Base-by-base conservation (phyloP, 53 echinoderm and acorn worm species). In the Crossaster papposus region DNA sequence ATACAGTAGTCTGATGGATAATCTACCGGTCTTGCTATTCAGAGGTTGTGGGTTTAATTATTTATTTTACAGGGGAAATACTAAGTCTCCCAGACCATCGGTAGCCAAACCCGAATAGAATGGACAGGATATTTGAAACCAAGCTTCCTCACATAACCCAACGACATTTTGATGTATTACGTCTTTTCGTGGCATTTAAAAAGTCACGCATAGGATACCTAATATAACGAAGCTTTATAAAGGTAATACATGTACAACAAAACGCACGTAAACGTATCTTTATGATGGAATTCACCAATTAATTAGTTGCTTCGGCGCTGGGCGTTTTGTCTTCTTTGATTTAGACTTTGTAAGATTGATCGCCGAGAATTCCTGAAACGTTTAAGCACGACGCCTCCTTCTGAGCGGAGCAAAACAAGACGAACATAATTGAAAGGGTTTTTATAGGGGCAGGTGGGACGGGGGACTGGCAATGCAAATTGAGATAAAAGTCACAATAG, bases 281-380 rank as follows among this genome's bases (percentile, higher is more conserved):
- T 34, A 18, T 74, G 82, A 82, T 38, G 82, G 82, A 82, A 82
- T 82, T 30, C 28, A 32, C 55, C 28, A 82, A 82, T 82, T 68
- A 82, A 82, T 82, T 68, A 82, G 70, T 14, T 14, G 38, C 22
- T 34, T 65, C 68, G 82, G 55, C 65, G 63, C 36, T 62, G 30
- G 26, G 23, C 37, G 7, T 20, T 30, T 22, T 12, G 5, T 15
- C 14, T 13, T 65, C 32, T 28, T 70, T 28, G 37, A 44, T 68
- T 70, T 82, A 37, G 36, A 65, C 65, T 64, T 82, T 17, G 14
- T 7, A 50, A 68, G 70, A 68, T 68, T 82, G 70, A 82, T 82
- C 8, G 65, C 65, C 24, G 38, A 38, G 65, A 65, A 63, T 34
- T n/a, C 15, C 36, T 23, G 22, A 36, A 68, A 68, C 82, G 55